These are phyloP conservation scores for Thalpophila matura DNA, from an alignment of 2,888 invertebrate genomes.

Conservation along the genomic window DNA sequence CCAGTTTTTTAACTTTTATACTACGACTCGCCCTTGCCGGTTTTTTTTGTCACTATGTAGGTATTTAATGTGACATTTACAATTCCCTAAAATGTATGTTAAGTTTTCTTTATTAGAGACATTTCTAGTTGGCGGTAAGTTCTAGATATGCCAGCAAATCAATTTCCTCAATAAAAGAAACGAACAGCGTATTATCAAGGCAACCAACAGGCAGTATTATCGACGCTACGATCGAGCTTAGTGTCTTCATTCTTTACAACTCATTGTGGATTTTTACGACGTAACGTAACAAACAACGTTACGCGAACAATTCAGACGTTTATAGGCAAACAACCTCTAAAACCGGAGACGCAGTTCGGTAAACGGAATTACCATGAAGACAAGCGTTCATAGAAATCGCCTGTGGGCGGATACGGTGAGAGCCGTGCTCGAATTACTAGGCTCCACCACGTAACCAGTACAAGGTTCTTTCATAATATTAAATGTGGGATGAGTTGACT, in stretches of 20 bases:
- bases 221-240: constrained; percentile 58
- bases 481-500: constrained; percentile 72
- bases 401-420: constrained; percentile 79
- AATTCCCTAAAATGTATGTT: not conserved
- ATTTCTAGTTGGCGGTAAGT: not conserved
- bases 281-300: constrained; percentile 55
- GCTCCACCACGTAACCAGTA: constrained; percentile 72
- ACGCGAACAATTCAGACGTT: constrained; percentile 63
- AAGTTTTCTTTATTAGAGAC: constrained; percentile 1
- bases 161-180: constrained; percentile 25
- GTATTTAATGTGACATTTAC: not conserved
- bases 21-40: too few relatives aligned
- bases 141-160: constrained; percentile 13
- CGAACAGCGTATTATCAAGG: constrained; percentile 8
- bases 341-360: constrained; percentile 72
- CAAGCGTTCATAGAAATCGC: constrained; percentile 71
- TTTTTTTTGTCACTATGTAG: not conserved
- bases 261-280: constrained; percentile 65
- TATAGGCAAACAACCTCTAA: constrained; percentile 71
- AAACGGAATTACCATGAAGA: constrained; percentile 77
- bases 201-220: constrained; percentile 32
- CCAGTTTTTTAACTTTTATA: too few relatives aligned
- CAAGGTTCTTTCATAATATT: constrained; percentile 77
- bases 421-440: constrained; percentile 66
- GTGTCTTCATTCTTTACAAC: constrained; percentile 65